Evolutionary conservation across 2,888 invertebrate species (phyloP).

Genomic region (Campoplex nolae): DNA sequence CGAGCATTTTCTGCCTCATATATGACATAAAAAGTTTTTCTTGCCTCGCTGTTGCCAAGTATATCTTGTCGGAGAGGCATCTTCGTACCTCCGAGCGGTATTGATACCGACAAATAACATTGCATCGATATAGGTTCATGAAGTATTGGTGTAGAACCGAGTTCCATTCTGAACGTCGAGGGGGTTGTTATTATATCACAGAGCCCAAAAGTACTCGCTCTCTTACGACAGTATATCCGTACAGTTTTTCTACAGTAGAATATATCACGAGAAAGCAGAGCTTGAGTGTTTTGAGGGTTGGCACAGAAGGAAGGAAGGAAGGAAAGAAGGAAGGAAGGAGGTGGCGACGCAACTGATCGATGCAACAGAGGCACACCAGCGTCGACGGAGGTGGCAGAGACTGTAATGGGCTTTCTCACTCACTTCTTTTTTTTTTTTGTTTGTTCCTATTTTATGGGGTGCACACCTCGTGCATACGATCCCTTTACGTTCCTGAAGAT

Average conservation of each 20-base stretch:
- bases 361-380: constrained; percentile 79
- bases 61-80: constrained; percentile 28
- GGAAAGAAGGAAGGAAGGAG: constrained; percentile 70
- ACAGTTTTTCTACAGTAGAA: constrained; percentile 10
- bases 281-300: constrained; percentile 65
- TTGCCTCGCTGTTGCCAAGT: constrained; percentile 1
- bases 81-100: constrained; percentile 27
- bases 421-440: constrained; percentile 67
- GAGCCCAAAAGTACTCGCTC: constrained; percentile 3
- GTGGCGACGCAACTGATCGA: constrained; percentile 82
- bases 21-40: constrained; percentile 49
- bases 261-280: constrained; percentile 13
- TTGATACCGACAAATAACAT: constrained; percentile 51
- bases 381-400: constrained; percentile 69
- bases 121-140: constrained; percentile 16
- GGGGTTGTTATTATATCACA: constrained; percentile 32
- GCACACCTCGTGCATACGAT: constrained; percentile 25
- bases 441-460: constrained; percentile 45
- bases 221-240: constrained; percentile 16
- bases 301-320: constrained; percentile 71
- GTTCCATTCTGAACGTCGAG: constrained; percentile 12
- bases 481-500: neutral
- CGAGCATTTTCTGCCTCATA: constrained; percentile 18
- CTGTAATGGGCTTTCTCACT: constrained; percentile 68
- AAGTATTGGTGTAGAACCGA: neutral